A percentile compares a stretch with the other conserved stretches of the same genome.
These are phyloP conservation scores for Mustela erminea DNA, from an alignment of 2,797 vertebrate species.

Conservation along the genomic window DNA sequence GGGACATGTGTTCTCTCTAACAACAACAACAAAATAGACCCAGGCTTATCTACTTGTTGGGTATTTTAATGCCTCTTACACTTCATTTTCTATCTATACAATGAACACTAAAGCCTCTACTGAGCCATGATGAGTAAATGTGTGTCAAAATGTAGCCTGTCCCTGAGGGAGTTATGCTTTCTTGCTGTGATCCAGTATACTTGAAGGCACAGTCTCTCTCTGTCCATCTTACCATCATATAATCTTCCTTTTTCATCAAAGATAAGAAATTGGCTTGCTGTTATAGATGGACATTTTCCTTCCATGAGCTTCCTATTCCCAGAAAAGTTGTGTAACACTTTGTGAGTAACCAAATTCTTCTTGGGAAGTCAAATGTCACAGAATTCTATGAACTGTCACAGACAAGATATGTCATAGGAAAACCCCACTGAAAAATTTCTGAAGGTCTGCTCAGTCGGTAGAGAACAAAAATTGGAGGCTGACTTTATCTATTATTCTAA, in stretches of 20 bases:
- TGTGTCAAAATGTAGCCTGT: neutral
- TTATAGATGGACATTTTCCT: neutral
- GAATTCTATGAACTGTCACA: slow-evolving; percentile 45
- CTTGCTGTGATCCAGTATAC: neutral
- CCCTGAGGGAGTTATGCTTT: neutral
- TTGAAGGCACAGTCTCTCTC: neutral
- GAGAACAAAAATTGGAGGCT: slow-evolving; percentile 5
- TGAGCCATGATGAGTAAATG: neutral
- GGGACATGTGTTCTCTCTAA: neutral
- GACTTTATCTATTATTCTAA: slow-evolving; percentile 19
- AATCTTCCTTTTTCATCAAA: slow-evolving; percentile 3
- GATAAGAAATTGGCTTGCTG: neutral
- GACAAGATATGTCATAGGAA: slow-evolving; percentile 63
- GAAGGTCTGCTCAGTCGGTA: neutral
- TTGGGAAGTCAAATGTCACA: slow-evolving; percentile 65
- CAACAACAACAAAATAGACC: neutral
- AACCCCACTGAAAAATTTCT: slow-evolving; percentile 25
- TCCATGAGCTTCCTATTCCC: slow-evolving; percentile 28
- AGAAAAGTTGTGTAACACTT: slow-evolving; percentile 59
- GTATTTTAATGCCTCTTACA: neutral
- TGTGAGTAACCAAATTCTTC: slow-evolving; percentile 73
- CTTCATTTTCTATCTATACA: neutral
- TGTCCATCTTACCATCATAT: neutral
- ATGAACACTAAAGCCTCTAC: neutral
- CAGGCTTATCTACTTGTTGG: neutral